A percentile compares a stretch with the other conserved stretches of the same genome.
Evolutionary conservation across 2,888 invertebrate species (phyloP).

Genomic region (Dryobota labecula): DNA sequence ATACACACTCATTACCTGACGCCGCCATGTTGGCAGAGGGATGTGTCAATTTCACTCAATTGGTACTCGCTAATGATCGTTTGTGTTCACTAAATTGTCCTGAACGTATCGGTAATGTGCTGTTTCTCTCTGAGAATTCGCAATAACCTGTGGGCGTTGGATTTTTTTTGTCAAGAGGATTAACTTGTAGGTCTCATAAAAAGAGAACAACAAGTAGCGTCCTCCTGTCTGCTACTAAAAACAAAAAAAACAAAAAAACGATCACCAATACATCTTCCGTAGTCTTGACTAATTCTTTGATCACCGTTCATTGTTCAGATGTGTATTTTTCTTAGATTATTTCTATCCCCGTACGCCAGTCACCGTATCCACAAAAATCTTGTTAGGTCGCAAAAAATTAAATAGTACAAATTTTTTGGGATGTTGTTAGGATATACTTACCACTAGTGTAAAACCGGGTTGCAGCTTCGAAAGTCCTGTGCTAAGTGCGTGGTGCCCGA

Average conservation of each 20-base stretch:
- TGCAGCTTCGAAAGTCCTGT: no score
- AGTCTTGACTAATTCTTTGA: neutral
- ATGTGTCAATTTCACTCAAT: constrained; percentile 53
- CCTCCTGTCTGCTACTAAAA: neutral
- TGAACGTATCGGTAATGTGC: neutral
- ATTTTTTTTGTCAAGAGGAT: neutral
- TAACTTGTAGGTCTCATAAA: neutral
- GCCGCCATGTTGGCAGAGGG: constrained; percentile 45
- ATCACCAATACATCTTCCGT: neutral
- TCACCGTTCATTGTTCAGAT: neutral
- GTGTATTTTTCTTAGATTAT: no score
- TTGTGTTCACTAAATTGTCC: constrained; percentile 15
- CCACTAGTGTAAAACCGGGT: no score
- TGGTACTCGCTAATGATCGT: constrained; percentile 41
- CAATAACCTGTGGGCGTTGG: neutral
- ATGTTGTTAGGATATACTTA: no score
- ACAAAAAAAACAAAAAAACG: neutral
- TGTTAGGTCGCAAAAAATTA: no score
- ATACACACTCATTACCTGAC: constrained; percentile 57
- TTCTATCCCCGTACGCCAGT: no score
- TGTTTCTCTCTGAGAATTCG: neutral
- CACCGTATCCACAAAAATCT: no score
- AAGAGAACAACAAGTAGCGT: neutral
- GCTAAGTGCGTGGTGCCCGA: no score
- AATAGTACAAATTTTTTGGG: no score